phyloP scores from a whole-genome alignment of 2,113 vertebrate species.

The Rhegmatorhina hoffmannsi region DNA sequence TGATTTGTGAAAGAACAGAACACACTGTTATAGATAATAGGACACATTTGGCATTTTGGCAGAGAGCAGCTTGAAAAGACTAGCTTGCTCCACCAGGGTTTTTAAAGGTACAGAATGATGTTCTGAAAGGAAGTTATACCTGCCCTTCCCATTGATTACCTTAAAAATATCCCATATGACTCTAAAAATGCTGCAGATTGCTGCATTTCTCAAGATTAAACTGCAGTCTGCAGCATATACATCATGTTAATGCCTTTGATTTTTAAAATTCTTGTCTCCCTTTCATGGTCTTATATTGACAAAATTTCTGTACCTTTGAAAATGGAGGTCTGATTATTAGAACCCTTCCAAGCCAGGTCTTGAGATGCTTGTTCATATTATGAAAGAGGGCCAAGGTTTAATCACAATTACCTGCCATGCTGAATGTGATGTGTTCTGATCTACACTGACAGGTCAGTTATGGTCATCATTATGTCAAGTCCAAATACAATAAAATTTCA shows the following conservation, averaged over 20 bases:
- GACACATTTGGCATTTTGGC: neutral
- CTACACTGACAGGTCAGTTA: neutral
- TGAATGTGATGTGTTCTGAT: neutral
- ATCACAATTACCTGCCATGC: neutral
- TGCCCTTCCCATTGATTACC: neutral
- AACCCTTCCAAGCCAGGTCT: neutral
- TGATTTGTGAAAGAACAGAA: neutral
- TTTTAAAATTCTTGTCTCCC: neutral
- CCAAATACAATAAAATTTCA: neutral
- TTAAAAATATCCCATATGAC: neutral
- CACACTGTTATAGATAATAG: neutral
- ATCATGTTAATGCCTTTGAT: neutral
- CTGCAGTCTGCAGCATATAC: neutral
- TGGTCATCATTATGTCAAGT: neutral
- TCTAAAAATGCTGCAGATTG: neutral
- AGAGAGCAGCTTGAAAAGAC: slow-evolving; percentile 6
- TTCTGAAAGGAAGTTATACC: neutral
- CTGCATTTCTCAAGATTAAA: neutral
- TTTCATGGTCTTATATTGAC: rapidly evolving
- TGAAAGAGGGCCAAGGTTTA: neutral
- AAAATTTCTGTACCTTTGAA: neutral
- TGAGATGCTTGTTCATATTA: neutral
- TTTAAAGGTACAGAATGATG: neutral
- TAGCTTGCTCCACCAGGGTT: neutral
- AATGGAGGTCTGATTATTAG: neutral